Percentiles rank a stretch among this genome's conserved stretches.
phyloP scores from a whole-genome alignment of 2,797 vertebrate genomes.

The Urophycis tenuis region DNA sequence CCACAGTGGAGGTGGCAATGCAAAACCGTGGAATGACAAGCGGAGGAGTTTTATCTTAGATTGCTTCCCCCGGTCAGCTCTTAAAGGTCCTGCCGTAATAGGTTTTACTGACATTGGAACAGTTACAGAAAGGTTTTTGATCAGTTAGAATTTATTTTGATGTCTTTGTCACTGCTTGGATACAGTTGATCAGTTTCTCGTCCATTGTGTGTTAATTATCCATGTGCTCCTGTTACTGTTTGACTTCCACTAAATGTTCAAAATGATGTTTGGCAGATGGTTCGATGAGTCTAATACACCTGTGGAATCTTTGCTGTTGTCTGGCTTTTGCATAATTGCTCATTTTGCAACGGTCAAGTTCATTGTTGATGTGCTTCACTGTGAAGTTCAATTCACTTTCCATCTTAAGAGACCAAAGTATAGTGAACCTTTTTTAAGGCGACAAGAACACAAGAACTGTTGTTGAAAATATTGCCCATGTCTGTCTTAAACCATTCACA shows the following conservation, averaged over 20 bases:
- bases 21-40: not conserved
- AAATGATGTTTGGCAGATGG: not conserved
- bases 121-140: not conserved
- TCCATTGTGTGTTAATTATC: constrained; percentile 13
- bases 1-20: not conserved
- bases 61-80: not conserved
- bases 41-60: not conserved
- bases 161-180: not conserved
- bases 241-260: not conserved
- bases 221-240: not conserved
- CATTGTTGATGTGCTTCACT: not conserved
- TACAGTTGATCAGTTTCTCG: constrained; percentile 5
- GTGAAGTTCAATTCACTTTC: not conserved
- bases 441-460: not conserved
- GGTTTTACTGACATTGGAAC: not conserved
- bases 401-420: constrained; percentile 36
- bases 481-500: not conserved
- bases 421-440: not conserved
- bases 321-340: not conserved
- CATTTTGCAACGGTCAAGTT: not conserved
- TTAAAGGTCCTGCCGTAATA: not conserved
- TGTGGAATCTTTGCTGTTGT: not conserved
- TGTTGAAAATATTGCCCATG: not conserved
- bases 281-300: not conserved
- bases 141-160: not conserved